Conservation (phyloP, 23 tunicate genomes). For the Styela clava region DNA sequence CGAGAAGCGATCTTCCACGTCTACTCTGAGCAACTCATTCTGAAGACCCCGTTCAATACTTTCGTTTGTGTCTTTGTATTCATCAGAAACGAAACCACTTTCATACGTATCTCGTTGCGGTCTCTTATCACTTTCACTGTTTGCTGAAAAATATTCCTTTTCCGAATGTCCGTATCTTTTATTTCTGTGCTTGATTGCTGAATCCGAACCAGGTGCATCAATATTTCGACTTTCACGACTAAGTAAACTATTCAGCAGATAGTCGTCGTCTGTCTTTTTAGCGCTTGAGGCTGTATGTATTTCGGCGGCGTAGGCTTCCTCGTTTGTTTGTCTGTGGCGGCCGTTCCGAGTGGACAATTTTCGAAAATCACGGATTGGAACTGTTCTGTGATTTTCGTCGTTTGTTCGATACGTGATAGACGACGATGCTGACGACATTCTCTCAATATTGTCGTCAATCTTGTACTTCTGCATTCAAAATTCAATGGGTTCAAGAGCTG, state of each 20-base stretch:
- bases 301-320: not conserved
- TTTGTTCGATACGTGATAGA: not conserved
- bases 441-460: not conserved
- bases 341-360: not conserved
- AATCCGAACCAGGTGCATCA: not conserved
- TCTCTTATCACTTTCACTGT: not conserved
- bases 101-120: not conserved
- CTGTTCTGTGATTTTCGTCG: not conserved
- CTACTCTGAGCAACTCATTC: not conserved
- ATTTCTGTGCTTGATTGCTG: not conserved
- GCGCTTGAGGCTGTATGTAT: not conserved
- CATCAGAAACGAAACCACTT: not conserved
- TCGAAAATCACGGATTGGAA: not conserved
- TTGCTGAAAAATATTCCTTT: too few species aligned
- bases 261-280: not conserved
- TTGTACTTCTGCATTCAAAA: not conserved
- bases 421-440: not conserved
- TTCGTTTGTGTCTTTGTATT: not conserved
- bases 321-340: not conserved
- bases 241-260: not conserved
- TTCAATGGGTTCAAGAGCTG: too few species aligned
- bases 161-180: not conserved
- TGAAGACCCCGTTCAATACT: not conserved
- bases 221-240: not conserved
- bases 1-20: not conserved